Evolutionary conservation across 2,797 vertebrate species (phyloP), one percentile per base, ranked within the genome.

Genomic region (Psittacula derbiana): DNA sequence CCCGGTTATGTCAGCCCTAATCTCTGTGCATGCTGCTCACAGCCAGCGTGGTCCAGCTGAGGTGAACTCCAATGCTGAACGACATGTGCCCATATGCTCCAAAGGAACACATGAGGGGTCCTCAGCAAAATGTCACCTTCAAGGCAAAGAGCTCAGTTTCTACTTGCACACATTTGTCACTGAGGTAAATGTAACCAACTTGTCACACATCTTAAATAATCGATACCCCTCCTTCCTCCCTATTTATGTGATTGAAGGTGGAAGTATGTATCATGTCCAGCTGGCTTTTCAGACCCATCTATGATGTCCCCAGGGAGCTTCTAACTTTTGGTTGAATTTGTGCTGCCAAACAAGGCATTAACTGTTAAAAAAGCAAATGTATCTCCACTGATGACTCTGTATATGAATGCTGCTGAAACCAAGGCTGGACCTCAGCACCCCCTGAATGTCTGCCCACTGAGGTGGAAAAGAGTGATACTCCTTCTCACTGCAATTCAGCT

Each of bases 201-300:
- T 1, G 0, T 53, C 30, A 11, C 1, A 0, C 10, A 11, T 58
- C 27, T 57, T 73, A 78, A 88, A 52, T 41, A 49, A 5, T 25
- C 20, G 14, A 13, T 25, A 76, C 6, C 4, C 1, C 7, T 61
- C 17, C 23, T 13, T 70, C n/a, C 21, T 57, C 76, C 78, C 24
- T 61, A 3, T 41, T 86, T 71, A 57, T 8, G 3, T 61, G 11
- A 16, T 43, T 12, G 36, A 61, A 82, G 25, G 20, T 25, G 10
- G 43, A 85, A 67, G 23, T 5, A 5, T 43, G 5, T 53, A 40
- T 43, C 49, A 24, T 11, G 30, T 58, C 41, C 67, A 69, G 38
- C 16, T 91, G 57, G 28, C 6, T 76, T 82, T 83, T 75, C 55
- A 72, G 38, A 70, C 8, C 19, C 14, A 53, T 36, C 30, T 40